Evolutionary conservation across 2,888 invertebrate species (phyloP).

Genomic region (Dicyrtoma fusca): DNA sequence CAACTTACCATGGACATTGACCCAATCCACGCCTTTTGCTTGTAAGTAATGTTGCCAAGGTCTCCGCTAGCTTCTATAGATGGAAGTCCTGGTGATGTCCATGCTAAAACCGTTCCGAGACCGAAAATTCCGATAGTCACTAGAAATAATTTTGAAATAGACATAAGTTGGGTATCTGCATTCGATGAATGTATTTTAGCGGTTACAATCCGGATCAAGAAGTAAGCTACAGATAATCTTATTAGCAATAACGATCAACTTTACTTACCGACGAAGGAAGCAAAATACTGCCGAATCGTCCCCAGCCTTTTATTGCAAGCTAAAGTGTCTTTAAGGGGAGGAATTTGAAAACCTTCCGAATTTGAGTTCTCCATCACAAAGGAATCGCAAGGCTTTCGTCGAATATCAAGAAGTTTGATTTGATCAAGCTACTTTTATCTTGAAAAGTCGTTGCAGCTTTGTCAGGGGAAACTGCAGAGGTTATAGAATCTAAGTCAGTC

Average conservation of each 20-base stretch:
- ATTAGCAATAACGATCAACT: background rate
- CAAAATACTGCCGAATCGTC: slow-evolving; percentile 1
- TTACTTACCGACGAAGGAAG: slow-evolving; percentile 7
- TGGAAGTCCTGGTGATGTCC: slow-evolving; percentile 46
- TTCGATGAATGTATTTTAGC: too few relatives aligned
- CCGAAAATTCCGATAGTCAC: slow-evolving; percentile 52
- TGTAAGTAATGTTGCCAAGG: slow-evolving; percentile 60
- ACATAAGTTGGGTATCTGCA: too few relatives aligned
- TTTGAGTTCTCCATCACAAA: too few relatives aligned
- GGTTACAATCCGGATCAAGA: too few relatives aligned
- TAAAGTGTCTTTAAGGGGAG: background rate
- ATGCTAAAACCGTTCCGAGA: slow-evolving; percentile 51
- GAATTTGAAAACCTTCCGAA: too few relatives aligned
- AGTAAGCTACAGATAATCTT: too few relatives aligned
- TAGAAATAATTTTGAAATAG: slow-evolving; percentile 4
- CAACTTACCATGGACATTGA: slow-evolving; percentile 60
- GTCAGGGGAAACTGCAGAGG: too few relatives aligned
- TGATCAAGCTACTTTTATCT: too few relatives aligned
- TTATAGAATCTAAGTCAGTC: too few relatives aligned
- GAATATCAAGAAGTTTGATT: too few relatives aligned
- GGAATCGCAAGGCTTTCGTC: too few relatives aligned
- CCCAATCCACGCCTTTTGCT: slow-evolving; percentile 65
- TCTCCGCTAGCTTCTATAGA: slow-evolving; percentile 41
- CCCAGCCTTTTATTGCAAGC: background rate
- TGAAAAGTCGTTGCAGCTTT: too few relatives aligned